Conservation (phyloP, 2,113 vertebrate species). For the Marmota monax region DNA sequence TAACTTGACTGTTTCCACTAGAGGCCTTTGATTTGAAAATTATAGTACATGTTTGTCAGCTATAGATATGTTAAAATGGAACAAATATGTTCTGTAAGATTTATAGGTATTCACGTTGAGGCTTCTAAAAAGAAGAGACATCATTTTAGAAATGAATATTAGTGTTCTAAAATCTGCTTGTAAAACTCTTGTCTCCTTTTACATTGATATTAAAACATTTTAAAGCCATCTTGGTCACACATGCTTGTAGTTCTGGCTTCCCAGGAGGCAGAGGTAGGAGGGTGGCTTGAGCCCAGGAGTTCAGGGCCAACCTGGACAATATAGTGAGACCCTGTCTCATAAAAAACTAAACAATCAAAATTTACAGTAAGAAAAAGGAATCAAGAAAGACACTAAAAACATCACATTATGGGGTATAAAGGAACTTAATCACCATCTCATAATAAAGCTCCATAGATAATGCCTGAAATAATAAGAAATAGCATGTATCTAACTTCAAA, state of each 20-base stretch:
- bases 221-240: not conserved
- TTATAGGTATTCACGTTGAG: slow-evolving; percentile 45
- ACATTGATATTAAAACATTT: slow-evolving; percentile 54
- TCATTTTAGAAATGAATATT: slow-evolving; percentile 12
- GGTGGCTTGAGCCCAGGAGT: not conserved
- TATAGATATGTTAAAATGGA: slow-evolving; percentile 33
- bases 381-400: not conserved
- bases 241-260: not conserved
- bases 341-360: not conserved
- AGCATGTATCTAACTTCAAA: not conserved
- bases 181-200: slow-evolving; percentile 46
- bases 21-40: slow-evolving; percentile 23
- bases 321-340: not conserved
- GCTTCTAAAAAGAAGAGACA: slow-evolving; percentile 38
- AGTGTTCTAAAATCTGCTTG: slow-evolving; percentile 48
- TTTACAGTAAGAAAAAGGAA: not conserved
- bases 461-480: not conserved
- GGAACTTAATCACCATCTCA: not conserved
- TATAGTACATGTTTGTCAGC: slow-evolving; percentile 48
- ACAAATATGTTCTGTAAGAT: not conserved
- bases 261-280: not conserved
- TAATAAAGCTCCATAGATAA: not conserved
- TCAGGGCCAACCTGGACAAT: not conserved
- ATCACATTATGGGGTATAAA: not conserved
- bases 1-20: slow-evolving; percentile 53